These are phyloP conservation scores for Actinernus sp. DNA, from an alignment of 92 coral and sea anemone species.

Conservation along the genomic window DNA sequence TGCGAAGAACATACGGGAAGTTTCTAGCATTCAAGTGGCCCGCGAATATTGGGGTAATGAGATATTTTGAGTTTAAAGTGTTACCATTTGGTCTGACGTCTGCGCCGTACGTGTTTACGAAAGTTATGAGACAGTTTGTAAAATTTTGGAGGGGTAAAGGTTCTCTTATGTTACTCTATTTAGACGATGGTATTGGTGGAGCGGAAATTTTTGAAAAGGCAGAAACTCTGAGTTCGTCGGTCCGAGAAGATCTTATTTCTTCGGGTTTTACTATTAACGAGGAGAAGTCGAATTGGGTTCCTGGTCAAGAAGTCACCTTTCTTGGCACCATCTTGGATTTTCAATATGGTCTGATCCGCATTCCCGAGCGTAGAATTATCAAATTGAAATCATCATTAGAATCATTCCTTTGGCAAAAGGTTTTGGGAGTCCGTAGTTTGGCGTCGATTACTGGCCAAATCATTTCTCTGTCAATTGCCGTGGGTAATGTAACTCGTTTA, in stretches of 20 bases:
- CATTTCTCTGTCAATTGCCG: constrained; percentile 52
- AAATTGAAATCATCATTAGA: constrained; percentile 50
- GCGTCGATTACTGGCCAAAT: constrained; percentile 59
- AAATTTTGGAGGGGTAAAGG: constrained; percentile 55
- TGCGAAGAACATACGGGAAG: constrained; percentile 54
- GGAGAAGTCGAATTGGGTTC: constrained; percentile 43
- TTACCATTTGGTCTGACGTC: constrained; percentile 56
- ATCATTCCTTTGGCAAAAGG: constrained; percentile 1
- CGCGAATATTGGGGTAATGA: constrained; percentile 15
- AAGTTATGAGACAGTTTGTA: constrained; percentile 56
- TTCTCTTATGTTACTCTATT: constrained; percentile 4
- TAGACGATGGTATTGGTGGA: constrained; percentile 58
- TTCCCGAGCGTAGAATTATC: constrained; percentile 25
- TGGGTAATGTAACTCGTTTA: constrained; percentile 47
- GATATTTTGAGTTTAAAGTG: constrained; percentile 37
- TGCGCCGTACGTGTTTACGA: constrained; percentile 56
- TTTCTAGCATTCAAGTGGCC: constrained; percentile 54
- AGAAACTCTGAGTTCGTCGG: constrained; percentile 9
- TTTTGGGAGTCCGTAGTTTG: constrained; percentile 14
- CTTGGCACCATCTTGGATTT: constrained; percentile 49
- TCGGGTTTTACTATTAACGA: constrained; percentile 59
- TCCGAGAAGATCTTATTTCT: constrained; percentile 36
- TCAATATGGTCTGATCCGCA: constrained; percentile 30
- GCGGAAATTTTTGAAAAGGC: constrained; percentile 5
- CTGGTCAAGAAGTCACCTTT: constrained; percentile 35